Evolutionary conservation across 2,888 invertebrate species (phyloP).

Genomic region (Idaea biselata): DNA sequence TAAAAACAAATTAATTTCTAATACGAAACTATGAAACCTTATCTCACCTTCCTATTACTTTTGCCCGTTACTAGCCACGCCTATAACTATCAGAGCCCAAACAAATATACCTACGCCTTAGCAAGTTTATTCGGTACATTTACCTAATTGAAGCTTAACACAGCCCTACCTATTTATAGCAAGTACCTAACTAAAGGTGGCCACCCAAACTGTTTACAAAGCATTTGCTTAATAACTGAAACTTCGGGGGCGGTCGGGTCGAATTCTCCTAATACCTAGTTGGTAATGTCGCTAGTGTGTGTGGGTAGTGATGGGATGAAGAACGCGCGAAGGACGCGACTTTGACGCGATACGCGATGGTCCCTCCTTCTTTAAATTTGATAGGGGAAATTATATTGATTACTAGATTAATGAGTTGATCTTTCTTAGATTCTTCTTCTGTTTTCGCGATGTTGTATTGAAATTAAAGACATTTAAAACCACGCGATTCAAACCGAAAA

Average conservation of each 20-base stretch:
- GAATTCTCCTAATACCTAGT: conserved; percentile 75
- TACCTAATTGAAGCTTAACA: conserved; percentile 66
- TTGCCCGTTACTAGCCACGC: neutral
- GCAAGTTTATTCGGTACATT: conserved; percentile 38
- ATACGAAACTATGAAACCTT: neutral
- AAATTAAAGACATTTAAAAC: no score
- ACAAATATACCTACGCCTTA: conserved; percentile 15
- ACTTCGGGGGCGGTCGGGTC: conserved; percentile 71
- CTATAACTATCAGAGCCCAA: neutral
- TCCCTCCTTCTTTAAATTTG: no score
- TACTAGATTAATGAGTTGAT: no score
- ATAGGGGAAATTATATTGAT: no score
- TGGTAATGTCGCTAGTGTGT: conserved; percentile 40
- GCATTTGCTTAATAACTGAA: conserved; percentile 81
- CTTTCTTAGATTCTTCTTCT: no score
- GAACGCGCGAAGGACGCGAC: neutral
- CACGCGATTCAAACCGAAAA: no score
- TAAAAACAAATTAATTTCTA: no score
- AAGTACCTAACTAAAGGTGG: conserved; percentile 68
- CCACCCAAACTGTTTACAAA: conserved; percentile 78
- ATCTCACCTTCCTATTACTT: conserved; percentile 6
- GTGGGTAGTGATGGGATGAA: conserved; percentile 33
- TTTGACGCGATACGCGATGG: neutral
- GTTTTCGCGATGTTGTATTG: no score
- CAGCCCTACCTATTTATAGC: conserved; percentile 69